These are phyloP conservation scores for Acropora yongei DNA, from an alignment of 64 coral and sea anemone species.

Conservation along the genomic window DNA sequence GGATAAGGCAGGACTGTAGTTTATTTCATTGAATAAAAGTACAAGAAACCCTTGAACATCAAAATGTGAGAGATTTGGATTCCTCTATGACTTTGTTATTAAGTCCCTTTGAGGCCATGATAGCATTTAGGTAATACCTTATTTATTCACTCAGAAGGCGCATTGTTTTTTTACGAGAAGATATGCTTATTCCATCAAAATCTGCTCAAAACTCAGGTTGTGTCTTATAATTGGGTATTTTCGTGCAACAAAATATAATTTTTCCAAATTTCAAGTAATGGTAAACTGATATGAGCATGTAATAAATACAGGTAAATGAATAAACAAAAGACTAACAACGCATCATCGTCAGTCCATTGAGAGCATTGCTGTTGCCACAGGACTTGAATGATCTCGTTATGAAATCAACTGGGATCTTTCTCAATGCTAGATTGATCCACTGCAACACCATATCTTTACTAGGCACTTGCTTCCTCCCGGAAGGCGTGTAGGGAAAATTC, in stretches of 20 bases:
- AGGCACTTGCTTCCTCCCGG: constrained; percentile 12
- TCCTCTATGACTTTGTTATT: too few relatives aligned
- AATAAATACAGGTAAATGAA: neutral
- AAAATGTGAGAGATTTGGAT: too few relatives aligned
- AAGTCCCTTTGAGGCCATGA: too few relatives aligned
- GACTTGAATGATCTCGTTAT: constrained; percentile 14
- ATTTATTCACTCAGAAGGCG: constrained; percentile 9
- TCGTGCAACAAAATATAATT: neutral
- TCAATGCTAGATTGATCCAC: neutral
- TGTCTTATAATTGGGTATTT: neutral
- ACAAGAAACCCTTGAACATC: too few relatives aligned
- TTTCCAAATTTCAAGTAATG: neutral
- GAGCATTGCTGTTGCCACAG: constrained; percentile 35
- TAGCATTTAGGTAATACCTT: neutral
- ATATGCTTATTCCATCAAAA: neutral
- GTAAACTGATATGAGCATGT: too few relatives aligned
- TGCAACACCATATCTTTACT: constrained; percentile 2
- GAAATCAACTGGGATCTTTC: constrained; percentile 23
- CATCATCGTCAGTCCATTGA: constrained; percentile 19
- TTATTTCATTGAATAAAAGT: too few relatives aligned
- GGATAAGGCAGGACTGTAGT: too few relatives aligned
- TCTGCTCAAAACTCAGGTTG: neutral
- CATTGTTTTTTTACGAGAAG: constrained; percentile 10
- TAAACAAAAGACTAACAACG: neutral
- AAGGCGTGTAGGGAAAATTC: constrained; percentile 27